Evolutionary conservation across 2,888 invertebrate genomes (phyloP).

Genomic region (Coremacera marginata): DNA sequence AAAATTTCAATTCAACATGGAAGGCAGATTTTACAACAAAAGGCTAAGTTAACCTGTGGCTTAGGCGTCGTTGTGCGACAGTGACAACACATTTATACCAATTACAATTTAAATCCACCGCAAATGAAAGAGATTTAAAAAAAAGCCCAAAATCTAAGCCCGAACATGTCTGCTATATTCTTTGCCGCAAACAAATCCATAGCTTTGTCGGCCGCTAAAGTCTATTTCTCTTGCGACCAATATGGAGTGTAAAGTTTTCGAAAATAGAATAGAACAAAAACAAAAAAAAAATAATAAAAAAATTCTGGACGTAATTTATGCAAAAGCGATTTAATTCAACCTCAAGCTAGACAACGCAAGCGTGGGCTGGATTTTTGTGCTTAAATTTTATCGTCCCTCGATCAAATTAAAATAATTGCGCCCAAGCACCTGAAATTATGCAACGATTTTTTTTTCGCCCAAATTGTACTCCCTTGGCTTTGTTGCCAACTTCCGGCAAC

Average conservation of each 20-base stretch:
- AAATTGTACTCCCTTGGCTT: background rate
- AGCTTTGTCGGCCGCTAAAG: too few relatives aligned
- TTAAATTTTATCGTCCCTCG: constrained; percentile 46
- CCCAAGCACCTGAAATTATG: constrained; percentile 52
- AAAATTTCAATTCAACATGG: too few relatives aligned
- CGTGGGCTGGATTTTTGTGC: background rate
- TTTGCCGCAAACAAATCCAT: too few relatives aligned
- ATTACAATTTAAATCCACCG: constrained; percentile 17
- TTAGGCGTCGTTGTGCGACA: too few relatives aligned
- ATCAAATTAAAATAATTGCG: constrained; percentile 54
- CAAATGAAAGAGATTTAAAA: constrained; percentile 3
- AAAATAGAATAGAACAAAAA: background rate
- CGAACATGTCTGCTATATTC: background rate
- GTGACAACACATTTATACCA: background rate
- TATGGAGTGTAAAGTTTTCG: constrained; percentile 8
- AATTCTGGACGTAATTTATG: constrained; percentile 24
- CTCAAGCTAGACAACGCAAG: background rate
- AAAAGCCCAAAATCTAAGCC: too few relatives aligned
- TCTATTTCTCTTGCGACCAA: background rate
- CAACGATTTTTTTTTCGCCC: constrained; percentile 31
- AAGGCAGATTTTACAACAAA: too few relatives aligned
- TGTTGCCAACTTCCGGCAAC: background rate
- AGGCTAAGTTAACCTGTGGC: too few relatives aligned
- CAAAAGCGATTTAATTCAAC: constrained; percentile 25
- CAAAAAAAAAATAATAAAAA: background rate